A percentile compares a stretch with the other conserved stretches of the same genome.
Conservation (phyloP, 1,140 invertebrate genomes). For the Drosophila pseudoananassae region DNA sequence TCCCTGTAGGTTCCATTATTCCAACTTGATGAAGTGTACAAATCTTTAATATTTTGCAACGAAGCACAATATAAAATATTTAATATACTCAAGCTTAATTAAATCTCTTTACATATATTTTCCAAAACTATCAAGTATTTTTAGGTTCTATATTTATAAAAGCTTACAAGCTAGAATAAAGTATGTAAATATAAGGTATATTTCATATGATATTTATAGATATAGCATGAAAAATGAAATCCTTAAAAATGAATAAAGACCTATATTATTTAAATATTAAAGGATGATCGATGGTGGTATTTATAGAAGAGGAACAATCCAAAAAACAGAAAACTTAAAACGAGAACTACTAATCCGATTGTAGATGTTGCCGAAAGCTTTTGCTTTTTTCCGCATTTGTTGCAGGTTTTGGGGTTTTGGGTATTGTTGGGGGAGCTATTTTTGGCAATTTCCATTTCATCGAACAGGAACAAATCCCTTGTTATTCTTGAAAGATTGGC, state of each 20-base stretch:
- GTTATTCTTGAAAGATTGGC: not conserved
- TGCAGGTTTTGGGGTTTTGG: not conserved
- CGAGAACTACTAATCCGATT: conserved; percentile 2
- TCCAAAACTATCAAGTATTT: not conserved
- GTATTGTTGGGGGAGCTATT: no score
- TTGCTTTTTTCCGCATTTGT: not conserved
- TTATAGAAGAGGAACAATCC: not conserved
- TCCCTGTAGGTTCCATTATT: conserved; percentile 1
- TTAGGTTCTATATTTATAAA: not conserved
- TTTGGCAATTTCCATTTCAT: not conserved
- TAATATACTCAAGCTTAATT: not conserved
- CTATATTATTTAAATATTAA: conserved; percentile 3
- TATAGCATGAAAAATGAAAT: not conserved
- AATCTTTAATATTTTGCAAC: not conserved
- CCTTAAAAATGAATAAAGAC: not conserved
- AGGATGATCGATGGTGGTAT: conserved; percentile 3
- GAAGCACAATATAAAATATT: not conserved
- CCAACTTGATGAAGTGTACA: conserved; percentile 3
- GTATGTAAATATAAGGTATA: not conserved
- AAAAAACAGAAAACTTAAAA: not conserved
- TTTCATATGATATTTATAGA: not conserved
- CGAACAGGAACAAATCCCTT: not conserved
- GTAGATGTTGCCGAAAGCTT: not conserved
- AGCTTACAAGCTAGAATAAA: not conserved
- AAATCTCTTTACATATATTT: not conserved